phyloP scores from a whole-genome alignment of 2,888 invertebrate genomes.

The Sinotaia quadrata region DNA sequence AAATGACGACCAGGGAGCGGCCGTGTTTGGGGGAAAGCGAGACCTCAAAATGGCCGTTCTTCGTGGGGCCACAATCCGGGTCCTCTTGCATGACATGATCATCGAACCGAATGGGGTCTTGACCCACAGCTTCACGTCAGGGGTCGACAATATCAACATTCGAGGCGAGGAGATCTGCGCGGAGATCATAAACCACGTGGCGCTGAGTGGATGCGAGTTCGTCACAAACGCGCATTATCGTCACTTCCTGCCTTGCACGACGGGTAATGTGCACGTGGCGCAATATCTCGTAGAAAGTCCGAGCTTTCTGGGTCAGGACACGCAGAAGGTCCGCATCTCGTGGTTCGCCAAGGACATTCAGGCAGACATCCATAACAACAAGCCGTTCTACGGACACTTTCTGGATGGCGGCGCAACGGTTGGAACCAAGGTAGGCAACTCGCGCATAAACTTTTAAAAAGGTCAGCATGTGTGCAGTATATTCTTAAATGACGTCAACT shows the following conservation, averaged over 20 bases:
- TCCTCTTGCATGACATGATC: constrained; percentile 31
- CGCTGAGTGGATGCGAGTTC: constrained; percentile 29
- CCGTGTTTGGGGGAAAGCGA: constrained; percentile 30
- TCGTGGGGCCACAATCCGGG: constrained; percentile 34
- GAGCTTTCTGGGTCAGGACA: constrained; percentile 36
- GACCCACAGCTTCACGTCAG: constrained; percentile 32
- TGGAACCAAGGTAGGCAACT: constrained; percentile 27
- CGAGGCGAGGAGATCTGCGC: constrained; percentile 38
- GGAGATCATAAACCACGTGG: constrained; percentile 37
- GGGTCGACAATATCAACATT: constrained; percentile 37
- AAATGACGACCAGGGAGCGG: constrained; percentile 29
- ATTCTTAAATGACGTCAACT: no score
- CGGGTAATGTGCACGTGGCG: constrained; percentile 38
- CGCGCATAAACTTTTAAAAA: no score
- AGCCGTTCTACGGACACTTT: constrained; percentile 37
- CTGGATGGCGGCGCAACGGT: constrained; percentile 37
- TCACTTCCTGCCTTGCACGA: constrained; percentile 38
- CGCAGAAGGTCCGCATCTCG: constrained; percentile 34
- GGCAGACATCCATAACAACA: constrained; percentile 39
- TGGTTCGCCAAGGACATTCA: constrained; percentile 41
- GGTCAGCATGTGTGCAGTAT: no score
- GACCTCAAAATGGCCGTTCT: constrained; percentile 37
- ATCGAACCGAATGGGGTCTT: constrained; percentile 26
- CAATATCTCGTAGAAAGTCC: constrained; percentile 40
- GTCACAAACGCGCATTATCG: constrained; percentile 39